A percentile compares a stretch with the other conserved stretches of the same genome.
phyloP scores from a whole-genome alignment of 1,140 invertebrate genomes.

The Oncopodura yosiiana region DNA sequence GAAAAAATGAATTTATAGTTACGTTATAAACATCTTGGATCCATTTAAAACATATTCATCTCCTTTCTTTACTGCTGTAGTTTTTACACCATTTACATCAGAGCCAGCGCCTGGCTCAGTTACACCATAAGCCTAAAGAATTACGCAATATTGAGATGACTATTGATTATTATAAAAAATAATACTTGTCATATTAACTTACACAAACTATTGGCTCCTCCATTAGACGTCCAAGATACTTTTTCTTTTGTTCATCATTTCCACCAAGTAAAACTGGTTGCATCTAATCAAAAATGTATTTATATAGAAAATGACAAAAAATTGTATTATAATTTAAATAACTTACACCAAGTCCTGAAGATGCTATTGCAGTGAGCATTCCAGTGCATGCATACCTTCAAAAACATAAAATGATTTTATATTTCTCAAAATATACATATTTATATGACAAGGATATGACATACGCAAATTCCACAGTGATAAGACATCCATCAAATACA shows the following conservation, averaged over 20 bases:
- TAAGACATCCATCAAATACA: constrained; percentile 71
- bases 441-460: no score
- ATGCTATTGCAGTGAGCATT: constrained; percentile 81
- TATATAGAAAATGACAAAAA: not conserved
- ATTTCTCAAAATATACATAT: no score
- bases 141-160: no score
- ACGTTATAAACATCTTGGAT: constrained; percentile 98
- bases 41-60: constrained; percentile 92
- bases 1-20: no score
- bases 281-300: no score
- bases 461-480: constrained; percentile 84
- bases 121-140: constrained; percentile 70
- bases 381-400: constrained; percentile 63
- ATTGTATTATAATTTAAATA: not conserved
- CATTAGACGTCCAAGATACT: constrained; percentile 75
- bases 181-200: constrained; percentile 41
- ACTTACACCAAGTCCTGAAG: constrained; percentile 78
- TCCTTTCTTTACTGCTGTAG: constrained; percentile 85
- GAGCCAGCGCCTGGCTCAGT: constrained; percentile 88
- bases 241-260: constrained; percentile 80
- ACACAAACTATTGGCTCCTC: constrained; percentile 83
- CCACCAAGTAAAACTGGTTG: constrained; percentile 75
- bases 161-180: no score
- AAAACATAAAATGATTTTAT: no score
- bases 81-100: constrained; percentile 82